Evolutionary conservation across 2,888 invertebrate species (phyloP), one percentile per base, ranked within the genome.

Genomic region (Hypomecis punctinalis): DNA sequence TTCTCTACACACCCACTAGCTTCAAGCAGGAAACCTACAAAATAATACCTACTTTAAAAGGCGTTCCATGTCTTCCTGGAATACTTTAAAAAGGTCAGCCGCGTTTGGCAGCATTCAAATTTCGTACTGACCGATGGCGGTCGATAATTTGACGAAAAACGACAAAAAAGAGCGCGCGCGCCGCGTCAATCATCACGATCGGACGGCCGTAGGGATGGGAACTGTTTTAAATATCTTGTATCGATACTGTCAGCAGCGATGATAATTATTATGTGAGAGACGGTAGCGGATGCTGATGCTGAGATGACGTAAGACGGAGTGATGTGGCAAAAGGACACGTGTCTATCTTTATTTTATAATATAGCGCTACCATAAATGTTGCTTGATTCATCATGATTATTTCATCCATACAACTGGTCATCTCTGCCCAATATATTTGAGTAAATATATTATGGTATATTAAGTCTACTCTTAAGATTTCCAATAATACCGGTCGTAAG

Each of bases 171-270:
- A 74, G 78, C 79, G 78, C 66, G 73, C 79, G 74, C 77, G 77
- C 77, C 67, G 76, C 84, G 86, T 87, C 89, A 86, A 83, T 87
- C 90, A 84, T 81, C 67, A 49, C 53, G 62, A 69, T 69, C 60
- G 23, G 71, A 70, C 69, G 23, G 65, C 48, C 54, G 33, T 63
- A 73, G 65, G 66, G 69, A 61, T 57, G 54, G 36, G 55, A 33
- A 10, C 33, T 40, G 40, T 2, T 2, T 0, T 40, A 10, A 10
- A 4, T 10, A 9, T 6, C 23, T 52, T 13, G 9, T 52, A 23
- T 68, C 69, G 71, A 64, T 71, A 23, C 23, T 64, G 33, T 49
- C 57, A 66, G 68, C 61, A 23, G 13, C 51, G 36, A n/a, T 46
- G 33, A 5, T 40, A n/a, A n/a, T n/a, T n/a, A n/a, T n/a, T n/a